A percentile compares a stretch with the other conserved stretches of the same genome.
Evolutionary conservation across 2,888 invertebrate genomes (phyloP).

Genomic region (Drosophila subsilvestris): DNA sequence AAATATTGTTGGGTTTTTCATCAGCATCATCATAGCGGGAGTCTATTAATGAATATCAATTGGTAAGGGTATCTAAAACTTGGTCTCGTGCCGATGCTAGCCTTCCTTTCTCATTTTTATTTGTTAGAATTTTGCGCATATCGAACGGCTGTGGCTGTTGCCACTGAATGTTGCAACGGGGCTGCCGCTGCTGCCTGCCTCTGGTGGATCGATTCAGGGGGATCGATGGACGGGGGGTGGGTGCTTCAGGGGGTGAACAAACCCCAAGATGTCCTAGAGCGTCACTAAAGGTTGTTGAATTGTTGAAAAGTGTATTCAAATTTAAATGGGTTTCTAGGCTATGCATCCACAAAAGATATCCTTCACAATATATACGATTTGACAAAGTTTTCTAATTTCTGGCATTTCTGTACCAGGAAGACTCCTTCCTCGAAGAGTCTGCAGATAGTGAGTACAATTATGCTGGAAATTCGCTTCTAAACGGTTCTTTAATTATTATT

Average conservation of each 20-base stretch:
- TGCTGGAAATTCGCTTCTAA: too few species aligned
- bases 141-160: slow-evolving; percentile 50
- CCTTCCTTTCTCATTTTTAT: slow-evolving; percentile 25
- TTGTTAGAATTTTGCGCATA: slow-evolving; percentile 67
- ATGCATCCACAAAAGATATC: neutral
- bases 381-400: neutral
- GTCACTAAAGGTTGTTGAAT: neutral
- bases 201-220: slow-evolving; percentile 3
- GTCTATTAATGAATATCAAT: neutral
- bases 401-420: too few species aligned
- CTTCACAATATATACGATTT: neutral
- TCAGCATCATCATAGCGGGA: too few species aligned
- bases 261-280: neutral
- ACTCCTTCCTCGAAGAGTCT: neutral
- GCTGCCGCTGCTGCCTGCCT: slow-evolving; percentile 35
- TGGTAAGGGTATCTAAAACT: neutral
- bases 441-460: neutral
- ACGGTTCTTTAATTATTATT: neutral
- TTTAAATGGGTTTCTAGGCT: neutral
- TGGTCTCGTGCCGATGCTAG: neutral
- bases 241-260: slow-evolving; percentile 9
- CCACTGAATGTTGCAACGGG: slow-evolving; percentile 71
- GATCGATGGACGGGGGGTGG: slow-evolving; percentile 14
- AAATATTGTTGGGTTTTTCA: too few species aligned
- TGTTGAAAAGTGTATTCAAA: neutral